Evolutionary conservation across 2,888 invertebrate species (phyloP).

Genomic region (Tortricodes alternella): DNA sequence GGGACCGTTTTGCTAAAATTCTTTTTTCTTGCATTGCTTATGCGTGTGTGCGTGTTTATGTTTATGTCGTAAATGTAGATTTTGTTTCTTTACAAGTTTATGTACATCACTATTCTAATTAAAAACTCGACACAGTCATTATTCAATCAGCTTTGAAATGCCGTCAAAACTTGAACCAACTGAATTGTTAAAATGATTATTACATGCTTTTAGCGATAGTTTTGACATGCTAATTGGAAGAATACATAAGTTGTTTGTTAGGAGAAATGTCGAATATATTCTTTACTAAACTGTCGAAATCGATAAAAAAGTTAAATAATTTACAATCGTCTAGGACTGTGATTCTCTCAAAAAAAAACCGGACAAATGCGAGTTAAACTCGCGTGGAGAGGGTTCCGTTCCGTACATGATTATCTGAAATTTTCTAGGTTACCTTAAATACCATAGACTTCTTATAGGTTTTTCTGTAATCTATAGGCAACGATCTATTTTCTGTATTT

Average conservation of each 20-base stretch:
- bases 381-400: too few relatives aligned
- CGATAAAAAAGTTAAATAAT: background rate
- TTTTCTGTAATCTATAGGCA: too few relatives aligned
- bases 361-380: too few relatives aligned
- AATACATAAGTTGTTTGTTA: background rate
- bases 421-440: too few relatives aligned
- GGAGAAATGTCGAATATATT: background rate
- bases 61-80: too few relatives aligned
- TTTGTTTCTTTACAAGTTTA: background rate
- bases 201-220: slow-evolving; percentile 4
- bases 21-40: background rate
- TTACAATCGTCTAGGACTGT: background rate
- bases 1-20: too few relatives aligned
- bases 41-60: too few relatives aligned
- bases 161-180: slow-evolving; percentile 13
- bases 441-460: too few relatives aligned
- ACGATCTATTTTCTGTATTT: too few relatives aligned
- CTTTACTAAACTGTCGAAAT: background rate
- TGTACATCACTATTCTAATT: slow-evolving; percentile 22
- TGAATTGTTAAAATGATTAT: slow-evolving; percentile 22
- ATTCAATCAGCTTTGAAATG: slow-evolving; percentile 19
- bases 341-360: too few relatives aligned
- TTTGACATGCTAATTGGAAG: slow-evolving; percentile 14
- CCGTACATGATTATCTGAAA: too few relatives aligned
- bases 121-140: slow-evolving; percentile 15